Conservation (phyloP, 2,888 invertebrate genomes). For the Meghimatium bilineatum region DNA sequence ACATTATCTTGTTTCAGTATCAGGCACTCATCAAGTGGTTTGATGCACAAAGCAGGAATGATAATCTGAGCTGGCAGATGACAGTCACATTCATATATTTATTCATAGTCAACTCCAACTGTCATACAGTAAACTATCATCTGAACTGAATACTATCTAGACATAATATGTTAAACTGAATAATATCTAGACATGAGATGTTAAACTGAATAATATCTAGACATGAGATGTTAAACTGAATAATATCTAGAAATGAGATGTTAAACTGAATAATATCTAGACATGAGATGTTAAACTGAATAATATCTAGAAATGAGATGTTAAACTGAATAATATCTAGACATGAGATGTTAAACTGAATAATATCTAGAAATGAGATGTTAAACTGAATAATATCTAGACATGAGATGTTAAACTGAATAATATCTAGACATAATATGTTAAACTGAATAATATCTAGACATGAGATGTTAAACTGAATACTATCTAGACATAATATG, state of each 20-base stretch:
- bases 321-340: neutral
- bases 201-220: neutral
- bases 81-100: neutral
- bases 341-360: neutral
- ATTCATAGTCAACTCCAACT: too few relatives aligned
- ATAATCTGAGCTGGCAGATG: constrained; percentile 31
- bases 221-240: neutral
- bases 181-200: neutral
- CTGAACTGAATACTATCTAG: neutral
- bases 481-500: neutral
- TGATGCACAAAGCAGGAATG: constrained; percentile 39
- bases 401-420: neutral
- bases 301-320: neutral
- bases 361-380: neutral
- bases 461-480: neutral
- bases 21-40: constrained; percentile 23
- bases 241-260: neutral
- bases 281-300: neutral
- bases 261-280: neutral
- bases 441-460: neutral
- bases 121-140: too few relatives aligned
- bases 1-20: neutral
- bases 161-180: neutral
- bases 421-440: neutral
- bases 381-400: neutral